phyloP scores from a whole-genome alignment of 2,113 vertebrate species.

The Vombatus ursinus region DNA sequence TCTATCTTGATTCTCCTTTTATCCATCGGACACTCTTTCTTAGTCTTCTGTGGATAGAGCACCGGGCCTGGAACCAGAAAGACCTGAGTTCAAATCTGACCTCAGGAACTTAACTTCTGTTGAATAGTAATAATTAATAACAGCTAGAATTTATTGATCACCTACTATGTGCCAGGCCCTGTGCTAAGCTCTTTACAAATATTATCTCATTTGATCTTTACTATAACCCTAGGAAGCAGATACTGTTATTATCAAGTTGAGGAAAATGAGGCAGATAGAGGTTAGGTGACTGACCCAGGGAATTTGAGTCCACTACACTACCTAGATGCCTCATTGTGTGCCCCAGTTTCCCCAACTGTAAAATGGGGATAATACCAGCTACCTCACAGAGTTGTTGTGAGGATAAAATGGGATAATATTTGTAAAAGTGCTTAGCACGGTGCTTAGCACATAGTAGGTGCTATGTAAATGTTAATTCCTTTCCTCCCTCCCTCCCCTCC shows the following conservation, averaged over 20 bases:
- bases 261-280: too few species aligned
- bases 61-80: neutral
- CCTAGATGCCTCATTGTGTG: neutral
- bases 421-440: neutral
- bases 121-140: too few species aligned
- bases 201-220: too few species aligned
- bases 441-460: too few species aligned
- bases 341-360: neutral
- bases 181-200: too few species aligned
- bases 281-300: too few species aligned
- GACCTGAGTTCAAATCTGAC: neutral
- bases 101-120: neutral
- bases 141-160: too few species aligned
- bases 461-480: neutral
- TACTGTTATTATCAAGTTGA: too few species aligned
- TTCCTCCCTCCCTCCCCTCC: neutral
- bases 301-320: neutral
- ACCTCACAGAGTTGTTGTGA: too few species aligned
- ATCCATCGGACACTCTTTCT: neutral
- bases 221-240: too few species aligned
- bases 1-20: neutral
- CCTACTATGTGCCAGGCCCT: too few species aligned
- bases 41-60: neutral
- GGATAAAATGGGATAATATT: neutral
- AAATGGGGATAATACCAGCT: too few species aligned